Evolutionary conservation across 2,797 vertebrate genomes (phyloP).

Genomic region (Anabas testudineus): DNA sequence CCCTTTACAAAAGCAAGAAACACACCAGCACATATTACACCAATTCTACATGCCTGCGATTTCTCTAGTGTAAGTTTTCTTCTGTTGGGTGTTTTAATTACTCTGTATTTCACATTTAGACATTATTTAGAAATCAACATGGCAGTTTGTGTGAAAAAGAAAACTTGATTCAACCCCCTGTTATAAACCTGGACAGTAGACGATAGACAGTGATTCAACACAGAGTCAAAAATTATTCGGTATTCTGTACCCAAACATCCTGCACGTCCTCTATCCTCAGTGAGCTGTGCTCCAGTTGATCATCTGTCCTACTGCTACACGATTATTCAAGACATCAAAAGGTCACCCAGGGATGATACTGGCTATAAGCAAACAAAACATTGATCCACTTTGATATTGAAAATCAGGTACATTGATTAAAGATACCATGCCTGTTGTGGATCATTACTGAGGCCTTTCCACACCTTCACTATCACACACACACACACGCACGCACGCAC

Average conservation of each 20-base stretch:
- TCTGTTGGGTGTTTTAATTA: neutral
- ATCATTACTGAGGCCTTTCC: conserved; percentile 18
- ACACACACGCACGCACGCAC: neutral
- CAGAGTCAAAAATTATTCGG: too few species aligned
- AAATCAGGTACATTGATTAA: conserved; percentile 9
- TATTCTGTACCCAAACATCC: neutral
- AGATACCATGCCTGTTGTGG: conserved; percentile 9
- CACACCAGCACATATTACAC: neutral
- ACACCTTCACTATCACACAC: neutral
- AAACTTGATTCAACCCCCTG: too few species aligned
- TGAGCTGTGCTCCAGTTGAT: conserved; percentile 1
- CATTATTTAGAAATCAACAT: neutral
- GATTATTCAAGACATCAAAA: conserved; percentile 24
- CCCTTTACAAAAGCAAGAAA: neutral
- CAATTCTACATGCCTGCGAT: rapidly evolving
- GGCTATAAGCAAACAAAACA: conserved; percentile 16
- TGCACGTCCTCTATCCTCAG: neutral
- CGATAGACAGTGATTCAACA: neutral
- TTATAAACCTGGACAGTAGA: too few species aligned
- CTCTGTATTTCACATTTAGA: neutral
- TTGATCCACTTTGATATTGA: conserved; percentile 39
- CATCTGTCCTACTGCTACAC: neutral
- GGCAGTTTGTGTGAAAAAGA: neutral
- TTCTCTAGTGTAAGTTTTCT: neutral
- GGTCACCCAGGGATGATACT: conserved; percentile 22